Conservation (phyloP, 2,797 vertebrate species). For the Danio kyathit region DNA sequence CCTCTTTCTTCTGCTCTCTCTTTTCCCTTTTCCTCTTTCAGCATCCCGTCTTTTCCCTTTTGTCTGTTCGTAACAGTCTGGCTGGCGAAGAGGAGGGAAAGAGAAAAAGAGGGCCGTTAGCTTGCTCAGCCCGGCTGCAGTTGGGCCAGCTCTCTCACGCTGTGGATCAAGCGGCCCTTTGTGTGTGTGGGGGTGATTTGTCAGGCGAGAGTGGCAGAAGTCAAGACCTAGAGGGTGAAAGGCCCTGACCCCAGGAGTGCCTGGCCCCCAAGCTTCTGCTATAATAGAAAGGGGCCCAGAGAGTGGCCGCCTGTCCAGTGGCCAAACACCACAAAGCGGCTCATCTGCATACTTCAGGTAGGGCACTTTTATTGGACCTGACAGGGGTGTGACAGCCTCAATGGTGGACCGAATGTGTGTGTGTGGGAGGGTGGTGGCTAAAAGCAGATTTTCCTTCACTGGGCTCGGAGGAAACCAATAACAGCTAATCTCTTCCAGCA, state of each 20-base stretch:
- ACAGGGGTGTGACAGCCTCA: slow-evolving; percentile 95
- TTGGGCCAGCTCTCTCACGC: slow-evolving; percentile 84
- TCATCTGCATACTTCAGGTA: slow-evolving; percentile 99
- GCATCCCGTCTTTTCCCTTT: slow-evolving; percentile 83
- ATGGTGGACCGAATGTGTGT: slow-evolving; percentile 81
- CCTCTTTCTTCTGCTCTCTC: slow-evolving; percentile 65
- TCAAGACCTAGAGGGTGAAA: slow-evolving; percentile 98
- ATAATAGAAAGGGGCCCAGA: slow-evolving; percentile 87
- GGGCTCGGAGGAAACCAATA: slow-evolving; percentile 92
- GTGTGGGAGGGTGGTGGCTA: slow-evolving; percentile 67
- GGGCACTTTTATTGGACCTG: slow-evolving; percentile 95
- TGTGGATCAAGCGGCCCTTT: slow-evolving; percentile 90
- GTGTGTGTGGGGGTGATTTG: slow-evolving; percentile 90
- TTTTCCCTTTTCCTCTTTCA: slow-evolving; percentile 74
- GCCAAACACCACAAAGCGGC: slow-evolving; percentile 85
- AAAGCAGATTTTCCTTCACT: slow-evolving; percentile 77
- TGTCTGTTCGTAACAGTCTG: slow-evolving; percentile 78
- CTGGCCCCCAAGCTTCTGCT: slow-evolving; percentile 85
- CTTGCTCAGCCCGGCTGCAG: slow-evolving; percentile 74
- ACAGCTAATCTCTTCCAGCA: slow-evolving; percentile 89
- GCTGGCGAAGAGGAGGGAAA: slow-evolving; percentile 68
- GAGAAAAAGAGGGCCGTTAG: slow-evolving; percentile 84
- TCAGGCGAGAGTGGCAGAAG: slow-evolving; percentile 97
- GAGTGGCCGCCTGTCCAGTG: slow-evolving; percentile 83
- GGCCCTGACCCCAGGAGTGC: slow-evolving; percentile 96